Evolutionary conservation across 2,888 invertebrate species (phyloP), one percentile per base, ranked within the genome.

Genomic region (Eudasyphora cyanicolor): DNA sequence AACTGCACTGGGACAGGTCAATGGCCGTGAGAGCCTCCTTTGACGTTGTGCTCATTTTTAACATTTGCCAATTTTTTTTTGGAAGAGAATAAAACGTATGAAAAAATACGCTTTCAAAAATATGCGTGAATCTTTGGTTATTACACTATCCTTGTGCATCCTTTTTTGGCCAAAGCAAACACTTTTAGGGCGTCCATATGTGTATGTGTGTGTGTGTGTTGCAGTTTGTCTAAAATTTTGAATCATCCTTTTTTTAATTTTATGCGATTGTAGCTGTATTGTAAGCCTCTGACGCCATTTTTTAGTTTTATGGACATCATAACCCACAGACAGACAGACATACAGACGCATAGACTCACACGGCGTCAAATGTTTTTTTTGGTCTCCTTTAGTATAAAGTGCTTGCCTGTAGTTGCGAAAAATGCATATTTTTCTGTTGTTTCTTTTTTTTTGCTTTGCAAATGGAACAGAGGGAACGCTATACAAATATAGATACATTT

Each of bases 271-370:
- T 45, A 5, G 45, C 45, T 49, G 45, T n/a, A n/a, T n/a, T 71
- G 71, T 77, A 79, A 74, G 45, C 29, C 38, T 12, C 32, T 75
- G 83, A 77, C 83, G 83, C 83, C 83, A 83, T 45, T 69, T 77
- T n/a, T 67, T 29, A 74, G 73, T 51, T 71, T 64, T 71, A 70
- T 79, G 74, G 38, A 42, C n/a, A 32, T 42, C 3, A n/a, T n/a
- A n/a, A 7, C 51, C 3, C 21, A 60, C 8, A 42, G 42, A 70
- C 70, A 77, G 35, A 7, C 35, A 35, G 14, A 14, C 49, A 49
- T 14, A 49, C 51, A 57, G 38, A 62, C 71, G 17, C 35, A 60
- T 10, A 71, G 54, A 76, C 69, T 38, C 38, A 62, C 21, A 42
- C 54, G 70, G 64, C 38, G 71, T 71, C 24, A 57, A 24, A 78